Evolutionary conservation across 2,113 vertebrate genomes (phyloP), one percentile per base, ranked within the genome.

Genomic region (Dasypus novemcinctus): DNA sequence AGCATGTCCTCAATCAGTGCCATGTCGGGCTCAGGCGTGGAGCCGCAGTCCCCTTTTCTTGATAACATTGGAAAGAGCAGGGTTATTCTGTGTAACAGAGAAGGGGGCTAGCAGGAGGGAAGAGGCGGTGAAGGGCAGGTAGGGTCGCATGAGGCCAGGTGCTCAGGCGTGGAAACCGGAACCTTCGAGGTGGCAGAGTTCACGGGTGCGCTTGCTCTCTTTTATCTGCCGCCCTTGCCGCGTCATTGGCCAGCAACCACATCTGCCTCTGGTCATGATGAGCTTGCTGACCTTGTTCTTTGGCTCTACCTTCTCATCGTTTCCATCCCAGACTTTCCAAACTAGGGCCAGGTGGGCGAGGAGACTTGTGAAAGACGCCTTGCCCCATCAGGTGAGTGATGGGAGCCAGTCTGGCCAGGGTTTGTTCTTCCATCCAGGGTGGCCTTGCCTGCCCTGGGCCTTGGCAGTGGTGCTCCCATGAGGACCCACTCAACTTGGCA

Each of bases 351-450:
- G 69, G 95, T 96, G 75, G 95, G 93, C 3, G 63, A 93, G 68
- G 75, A 94, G 81, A 38, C 96, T 97, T 97, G 61, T 90, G 96
- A 97, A 97, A 97, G 96, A 83, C 15, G 4, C 31, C 83, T 97
- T 97, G 97, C 95, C 71, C 83, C 97, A 95, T 91, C 87, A 93
- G 90, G 36, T 83, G 82, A 96, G 64, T 79, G 95, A 95, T 49
- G 61, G 91, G 49, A 97, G 94, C 94, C 95, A 12, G 86, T 87
- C 95, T 87, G 90, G 68, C 69, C 69, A 90, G 89, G 27, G 69
- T 74, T 90, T 86, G 81, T 85, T 95, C 74, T 85, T 91, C 43
- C 85, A 91, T 91, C 43, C 85, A 91, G n/a, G 81, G 41, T 95
- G 68, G 46, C 96, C 95, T 97, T 61, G 61, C 36, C 57, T 95